Conservation (phyloP, 1,140 invertebrate species). For the Bombus breviceps region DNA sequence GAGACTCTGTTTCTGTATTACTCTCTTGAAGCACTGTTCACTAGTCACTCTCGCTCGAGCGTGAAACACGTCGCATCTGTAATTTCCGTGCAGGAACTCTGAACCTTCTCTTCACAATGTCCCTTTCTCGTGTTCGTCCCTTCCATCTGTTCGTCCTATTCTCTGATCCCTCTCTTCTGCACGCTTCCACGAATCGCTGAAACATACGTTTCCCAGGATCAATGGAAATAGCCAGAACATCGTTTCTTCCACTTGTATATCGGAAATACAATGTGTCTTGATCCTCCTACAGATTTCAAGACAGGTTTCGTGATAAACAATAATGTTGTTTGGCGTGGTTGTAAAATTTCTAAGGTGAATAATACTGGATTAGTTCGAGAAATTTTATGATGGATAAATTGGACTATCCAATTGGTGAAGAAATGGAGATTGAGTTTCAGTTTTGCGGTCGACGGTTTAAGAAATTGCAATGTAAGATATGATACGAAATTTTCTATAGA, state of each 20-base stretch:
- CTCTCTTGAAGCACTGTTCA: conserved; percentile 36
- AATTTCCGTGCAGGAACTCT: conserved; percentile 67
- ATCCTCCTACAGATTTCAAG: neutral
- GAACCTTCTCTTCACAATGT: conserved; percentile 32
- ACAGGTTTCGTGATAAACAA: neutral
- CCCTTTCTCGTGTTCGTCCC: conserved; percentile 24
- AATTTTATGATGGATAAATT: neutral
- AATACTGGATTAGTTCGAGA: neutral
- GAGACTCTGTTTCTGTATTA: conserved; percentile 11
- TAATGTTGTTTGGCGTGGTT: neutral
- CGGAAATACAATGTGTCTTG: neutral
- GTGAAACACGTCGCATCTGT: conserved; percentile 69
- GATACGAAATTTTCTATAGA: no score
- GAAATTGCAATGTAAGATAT: no score
- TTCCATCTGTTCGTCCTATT: conserved; percentile 9
- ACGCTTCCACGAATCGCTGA: conserved; percentile 6
- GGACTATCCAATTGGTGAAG: neutral
- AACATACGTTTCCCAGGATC: conserved; percentile 28
- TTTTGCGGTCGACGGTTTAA: no score
- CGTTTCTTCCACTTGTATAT: conserved; percentile 16
- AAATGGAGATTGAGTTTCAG: no score
- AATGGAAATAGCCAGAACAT: conserved; percentile 10
- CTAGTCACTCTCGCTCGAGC: conserved; percentile 56
- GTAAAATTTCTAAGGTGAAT: neutral
- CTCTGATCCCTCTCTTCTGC: neutral